Conservation (phyloP, 2,113 vertebrate genomes). For the Meleagris gallopavo region DNA sequence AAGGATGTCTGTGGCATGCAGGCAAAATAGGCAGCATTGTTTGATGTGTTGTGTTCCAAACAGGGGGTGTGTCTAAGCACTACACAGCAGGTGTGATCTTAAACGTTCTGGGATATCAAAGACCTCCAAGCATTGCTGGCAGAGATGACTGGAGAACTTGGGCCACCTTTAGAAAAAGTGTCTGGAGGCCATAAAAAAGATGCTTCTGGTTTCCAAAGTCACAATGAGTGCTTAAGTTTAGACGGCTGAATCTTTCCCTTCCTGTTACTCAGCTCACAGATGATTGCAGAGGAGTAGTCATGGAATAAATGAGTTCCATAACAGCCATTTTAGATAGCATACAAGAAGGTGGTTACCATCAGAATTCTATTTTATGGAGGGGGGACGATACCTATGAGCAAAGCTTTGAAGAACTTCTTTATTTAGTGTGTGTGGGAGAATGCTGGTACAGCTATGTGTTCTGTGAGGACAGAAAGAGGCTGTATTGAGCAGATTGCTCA, state of each 20-base stretch:
- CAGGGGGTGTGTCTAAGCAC: background rate
- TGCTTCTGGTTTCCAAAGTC: background rate
- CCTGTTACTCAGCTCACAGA: background rate
- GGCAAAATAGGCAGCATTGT: background rate
- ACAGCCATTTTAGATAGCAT: background rate
- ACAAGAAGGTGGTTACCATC: background rate
- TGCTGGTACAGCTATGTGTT: constrained; percentile 8
- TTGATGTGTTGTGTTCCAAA: background rate
- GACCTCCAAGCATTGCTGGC: background rate
- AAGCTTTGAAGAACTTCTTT: constrained; percentile 12
- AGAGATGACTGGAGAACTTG: background rate
- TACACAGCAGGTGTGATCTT: background rate
- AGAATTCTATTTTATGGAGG: background rate
- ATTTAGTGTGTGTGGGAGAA: constrained; percentile 3
- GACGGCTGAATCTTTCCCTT: background rate
- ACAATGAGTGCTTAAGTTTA: background rate
- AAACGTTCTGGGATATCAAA: background rate
- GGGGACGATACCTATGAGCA: background rate
- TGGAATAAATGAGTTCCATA: background rate
- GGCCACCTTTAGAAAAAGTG: background rate
- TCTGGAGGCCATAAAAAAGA: background rate
- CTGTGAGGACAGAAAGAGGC: background rate
- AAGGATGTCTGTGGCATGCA: background rate
- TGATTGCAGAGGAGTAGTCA: background rate
- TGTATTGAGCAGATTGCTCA: background rate